phyloP scores from a whole-genome alignment of 2,888 invertebrate species.

The Lithophane leautieri region DNA sequence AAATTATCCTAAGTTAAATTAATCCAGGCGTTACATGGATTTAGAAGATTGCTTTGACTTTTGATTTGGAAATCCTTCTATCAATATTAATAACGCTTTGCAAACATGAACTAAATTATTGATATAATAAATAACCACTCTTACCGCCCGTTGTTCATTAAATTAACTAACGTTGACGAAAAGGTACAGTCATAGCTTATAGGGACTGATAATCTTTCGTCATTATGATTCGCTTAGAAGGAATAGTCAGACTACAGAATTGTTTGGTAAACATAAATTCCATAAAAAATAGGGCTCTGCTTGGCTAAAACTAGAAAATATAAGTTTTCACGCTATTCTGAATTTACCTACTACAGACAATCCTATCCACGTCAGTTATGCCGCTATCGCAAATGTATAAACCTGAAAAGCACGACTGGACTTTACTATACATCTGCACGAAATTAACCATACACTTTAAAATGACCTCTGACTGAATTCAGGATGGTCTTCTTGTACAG shows the following conservation, averaged over 20 bases:
- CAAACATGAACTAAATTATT: not conserved
- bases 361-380: not conserved
- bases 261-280: not conserved
- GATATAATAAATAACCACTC: no score
- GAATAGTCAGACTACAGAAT: not conserved
- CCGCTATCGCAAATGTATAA: not conserved
- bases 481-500: not conserved
- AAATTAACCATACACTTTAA: constrained; percentile 20
- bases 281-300: not conserved
- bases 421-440: constrained; percentile 11
- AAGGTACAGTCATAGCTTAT: not conserved
- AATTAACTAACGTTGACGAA: not conserved
- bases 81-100: constrained; percentile 2
- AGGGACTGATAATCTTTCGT: no score
- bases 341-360: constrained; percentile 9
- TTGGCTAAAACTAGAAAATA: not conserved
- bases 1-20: constrained; percentile 16
- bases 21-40: constrained; percentile 9
- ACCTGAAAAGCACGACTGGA: constrained; percentile 1
- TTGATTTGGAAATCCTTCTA: not conserved
- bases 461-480: not conserved
- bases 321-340: not conserved
- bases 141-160: not conserved
- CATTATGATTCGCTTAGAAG: not conserved
- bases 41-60: constrained; percentile 9